Percentiles rank a stretch among this genome's conserved stretches.
phyloP scores from a whole-genome alignment of 2,113 vertebrate species.

The Psittacula cyanocephala region DNA sequence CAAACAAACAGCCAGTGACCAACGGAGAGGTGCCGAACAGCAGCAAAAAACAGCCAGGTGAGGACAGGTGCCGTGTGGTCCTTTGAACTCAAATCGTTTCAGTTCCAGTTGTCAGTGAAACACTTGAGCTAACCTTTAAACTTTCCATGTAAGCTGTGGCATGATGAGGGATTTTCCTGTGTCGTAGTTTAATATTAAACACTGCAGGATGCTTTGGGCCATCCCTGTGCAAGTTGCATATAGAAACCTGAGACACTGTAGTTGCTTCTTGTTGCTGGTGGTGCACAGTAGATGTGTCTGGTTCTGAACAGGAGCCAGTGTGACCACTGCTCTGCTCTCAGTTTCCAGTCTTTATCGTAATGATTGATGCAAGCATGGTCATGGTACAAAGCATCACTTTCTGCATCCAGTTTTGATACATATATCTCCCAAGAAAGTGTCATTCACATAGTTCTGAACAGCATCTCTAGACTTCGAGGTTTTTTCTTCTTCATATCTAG shows the following conservation, averaged over 20 bases:
- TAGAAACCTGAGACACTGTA: not conserved
- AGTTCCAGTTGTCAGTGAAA: not conserved
- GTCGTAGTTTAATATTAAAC: fast-evolving
- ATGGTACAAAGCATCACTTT: not conserved
- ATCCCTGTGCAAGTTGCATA: not conserved
- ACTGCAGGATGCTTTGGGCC: not conserved
- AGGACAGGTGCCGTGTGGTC: conserved; percentile 40
- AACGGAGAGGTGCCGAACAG: conserved; percentile 81
- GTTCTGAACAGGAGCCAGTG: not conserved
- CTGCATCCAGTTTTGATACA: not conserved
- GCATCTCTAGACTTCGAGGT: not conserved
- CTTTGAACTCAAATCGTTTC: fast-evolving
- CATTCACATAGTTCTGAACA: not conserved
- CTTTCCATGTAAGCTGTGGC: not conserved
- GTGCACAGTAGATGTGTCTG: fast-evolving
- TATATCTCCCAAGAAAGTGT: not conserved
- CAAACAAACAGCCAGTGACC: conserved; percentile 71
- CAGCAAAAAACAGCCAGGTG: conserved; percentile 82
- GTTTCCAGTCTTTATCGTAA: too few species aligned
- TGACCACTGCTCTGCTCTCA: not conserved
- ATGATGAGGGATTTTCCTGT: not conserved
- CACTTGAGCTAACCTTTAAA: not conserved
- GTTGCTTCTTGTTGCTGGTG: fast-evolving
- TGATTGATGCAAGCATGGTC: fast-evolving
- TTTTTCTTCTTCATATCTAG: not conserved